Percentiles rank a stretch among this genome's conserved stretches.
Evolutionary conservation across 1,140 invertebrate genomes (phyloP).

Genomic region (Ctenoplectra terminalis): DNA sequence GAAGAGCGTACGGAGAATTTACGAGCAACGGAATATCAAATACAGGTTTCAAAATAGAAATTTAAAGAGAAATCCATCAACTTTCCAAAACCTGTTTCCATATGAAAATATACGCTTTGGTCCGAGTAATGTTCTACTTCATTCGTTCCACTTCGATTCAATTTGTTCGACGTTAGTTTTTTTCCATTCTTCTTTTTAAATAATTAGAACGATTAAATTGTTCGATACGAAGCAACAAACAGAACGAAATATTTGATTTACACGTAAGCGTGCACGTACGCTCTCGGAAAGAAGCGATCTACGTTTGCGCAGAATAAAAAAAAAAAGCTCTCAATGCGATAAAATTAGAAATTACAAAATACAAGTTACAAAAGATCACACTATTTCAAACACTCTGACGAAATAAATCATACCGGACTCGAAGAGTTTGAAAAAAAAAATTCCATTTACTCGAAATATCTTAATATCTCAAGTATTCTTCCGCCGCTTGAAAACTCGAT

Average conservation of each 20-base stretch:
- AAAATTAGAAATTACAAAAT: too few species aligned
- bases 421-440: too few species aligned
- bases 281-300: too few species aligned
- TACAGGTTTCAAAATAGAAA: not conserved
- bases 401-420: not conserved
- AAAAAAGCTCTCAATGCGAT: too few species aligned
- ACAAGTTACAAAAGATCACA: not conserved
- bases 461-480: not conserved
- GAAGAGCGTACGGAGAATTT: not conserved
- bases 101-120: not conserved
- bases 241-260: not conserved
- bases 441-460: not conserved
- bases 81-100: conserved; percentile 8
- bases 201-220: not conserved
- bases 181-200: not conserved
- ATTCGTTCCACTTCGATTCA: not conserved
- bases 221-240: not conserved
- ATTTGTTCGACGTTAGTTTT: not conserved
- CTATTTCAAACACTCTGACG: not conserved
- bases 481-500: not conserved
- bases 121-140: not conserved
- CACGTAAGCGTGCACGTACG: too few species aligned
- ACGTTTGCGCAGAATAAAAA: too few species aligned
- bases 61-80: not conserved
- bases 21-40: not conserved